phyloP scores from a whole-genome alignment of 1,140 invertebrate species.

The Limonius californicus region DNA sequence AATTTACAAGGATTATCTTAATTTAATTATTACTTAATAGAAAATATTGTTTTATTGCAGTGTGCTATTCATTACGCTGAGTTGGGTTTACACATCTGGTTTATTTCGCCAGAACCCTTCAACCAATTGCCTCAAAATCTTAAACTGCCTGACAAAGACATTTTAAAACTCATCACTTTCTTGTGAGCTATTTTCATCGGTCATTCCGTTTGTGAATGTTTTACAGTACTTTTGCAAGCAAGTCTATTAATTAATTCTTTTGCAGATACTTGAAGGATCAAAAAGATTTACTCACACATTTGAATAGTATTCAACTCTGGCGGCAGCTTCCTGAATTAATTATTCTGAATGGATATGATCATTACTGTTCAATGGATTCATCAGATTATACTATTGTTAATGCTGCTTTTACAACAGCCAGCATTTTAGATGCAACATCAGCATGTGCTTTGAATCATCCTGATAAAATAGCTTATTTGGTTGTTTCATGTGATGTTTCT shows the following conservation, averaged over 20 bases:
- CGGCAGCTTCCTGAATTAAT: conserved; percentile 32
- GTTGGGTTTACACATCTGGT: conserved; percentile 34
- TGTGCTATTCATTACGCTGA: conserved; percentile 33
- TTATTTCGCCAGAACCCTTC: conserved; percentile 32
- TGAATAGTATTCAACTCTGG: conserved; percentile 37
- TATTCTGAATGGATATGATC: conserved; percentile 30
- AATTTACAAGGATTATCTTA: no score
- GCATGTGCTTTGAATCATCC: conserved; percentile 12
- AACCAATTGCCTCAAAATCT: conserved; percentile 31
- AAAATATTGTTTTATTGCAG: conserved; percentile 24
- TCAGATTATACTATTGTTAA: conserved; percentile 7
- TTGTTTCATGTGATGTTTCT: not conserved
- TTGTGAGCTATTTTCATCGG: no score
- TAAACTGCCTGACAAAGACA: conserved; percentile 31
- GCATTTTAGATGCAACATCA: conserved; percentile 27
- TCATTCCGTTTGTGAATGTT: no score
- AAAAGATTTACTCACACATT: conserved; percentile 31
- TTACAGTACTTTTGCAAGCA: no score
- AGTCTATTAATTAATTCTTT: no score
- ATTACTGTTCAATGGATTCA: conserved; percentile 26
- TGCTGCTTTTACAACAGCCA: conserved; percentile 23
- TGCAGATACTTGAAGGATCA: conserved; percentile 35
- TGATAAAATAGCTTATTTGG: conserved; percentile 15
- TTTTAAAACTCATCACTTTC: conserved; percentile 37
- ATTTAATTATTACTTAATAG: no score